Evolutionary conservation across 2,113 vertebrate genomes (phyloP).

Genomic region (Dipodomys spectabilis): DNA sequence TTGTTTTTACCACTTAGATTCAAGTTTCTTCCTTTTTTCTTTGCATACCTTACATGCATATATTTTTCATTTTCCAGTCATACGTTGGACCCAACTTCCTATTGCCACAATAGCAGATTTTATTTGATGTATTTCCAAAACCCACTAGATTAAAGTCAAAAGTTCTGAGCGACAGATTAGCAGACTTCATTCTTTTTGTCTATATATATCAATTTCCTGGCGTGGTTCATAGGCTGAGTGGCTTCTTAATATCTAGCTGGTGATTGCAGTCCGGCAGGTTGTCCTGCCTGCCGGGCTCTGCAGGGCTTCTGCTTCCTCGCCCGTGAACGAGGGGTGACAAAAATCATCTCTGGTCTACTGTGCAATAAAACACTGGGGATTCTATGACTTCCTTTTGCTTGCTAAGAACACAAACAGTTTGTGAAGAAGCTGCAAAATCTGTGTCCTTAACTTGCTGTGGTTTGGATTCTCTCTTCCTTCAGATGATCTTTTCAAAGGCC

Average conservation of each 20-base stretch:
- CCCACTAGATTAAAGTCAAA: background rate
- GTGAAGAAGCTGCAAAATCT: background rate
- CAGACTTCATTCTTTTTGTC: too few species aligned
- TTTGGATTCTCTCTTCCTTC: constrained; percentile 12
- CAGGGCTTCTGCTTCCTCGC: background rate
- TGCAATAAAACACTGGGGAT: background rate
- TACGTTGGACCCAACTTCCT: constrained; percentile 4
- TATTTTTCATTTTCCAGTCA: too few species aligned
- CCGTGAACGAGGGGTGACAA: background rate
- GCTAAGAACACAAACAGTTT: background rate
- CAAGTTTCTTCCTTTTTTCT: too few species aligned
- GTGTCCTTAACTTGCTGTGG: background rate
- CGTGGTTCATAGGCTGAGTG: too few species aligned
- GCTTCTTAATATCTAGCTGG: too few species aligned
- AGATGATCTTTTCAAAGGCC: background rate
- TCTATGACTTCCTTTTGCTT: background rate
- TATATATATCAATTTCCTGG: too few species aligned
- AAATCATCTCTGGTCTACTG: background rate
- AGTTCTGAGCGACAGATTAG: background rate
- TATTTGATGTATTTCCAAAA: background rate
- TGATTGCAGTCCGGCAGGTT: too few species aligned
- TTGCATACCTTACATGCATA: too few species aligned
- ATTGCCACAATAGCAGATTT: constrained; percentile 6
- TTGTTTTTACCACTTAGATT: background rate
- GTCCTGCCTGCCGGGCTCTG: background rate